Evolutionary conservation across 2,888 invertebrate genomes (phyloP), one percentile per base, ranked within the genome.

Genomic region (Pollenia griseotomentosa): DNA sequence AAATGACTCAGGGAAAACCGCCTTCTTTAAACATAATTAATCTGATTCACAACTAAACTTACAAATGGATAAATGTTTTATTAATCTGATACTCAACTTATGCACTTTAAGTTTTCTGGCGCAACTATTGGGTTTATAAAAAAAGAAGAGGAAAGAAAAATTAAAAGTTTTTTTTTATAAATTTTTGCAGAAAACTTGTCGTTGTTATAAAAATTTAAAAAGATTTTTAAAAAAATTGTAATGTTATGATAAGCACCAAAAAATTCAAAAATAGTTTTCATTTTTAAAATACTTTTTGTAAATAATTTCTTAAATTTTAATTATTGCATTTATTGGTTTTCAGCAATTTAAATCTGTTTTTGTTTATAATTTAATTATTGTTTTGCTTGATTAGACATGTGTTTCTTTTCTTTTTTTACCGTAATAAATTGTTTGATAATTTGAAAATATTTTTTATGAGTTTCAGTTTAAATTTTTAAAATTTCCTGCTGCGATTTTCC

Each of bases 401-500:
- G 48, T 74, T 74, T 10, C 19, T 53, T 71, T 40, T 68, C 2
- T 33, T 53, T 51, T n/a, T 23, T 2, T 55, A 8, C 5, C 5
- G 33, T 33, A 48, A 14, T 33, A 46, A 14, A 61, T 75, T 33
- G 71, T 33, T 5, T 74, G 63, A 63, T 55, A 65, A 66, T 63
- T 63, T n/a, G 46, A 42, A 77, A 65, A 57, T 46, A 70, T 71
- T 83, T 68, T 55, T 70, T 53, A 33, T 80, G 44, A 71, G 46
- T 63, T 82, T 66, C 23, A 23, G 48, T 68, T 82, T 66, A 23
- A 19, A 59, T 42, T 57, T 74, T 57, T 3, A 40, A 46, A 59
- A 74, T 66, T 83, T 75, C 61, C 82, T 61, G 75, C 75, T 53
- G 74, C 42, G 68, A 68, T 33, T 81, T 53, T 70, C 40, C 14